Evolutionary conservation across 2,113 vertebrate genomes (phyloP).

Genomic region (Galeopterus variegatus): DNA sequence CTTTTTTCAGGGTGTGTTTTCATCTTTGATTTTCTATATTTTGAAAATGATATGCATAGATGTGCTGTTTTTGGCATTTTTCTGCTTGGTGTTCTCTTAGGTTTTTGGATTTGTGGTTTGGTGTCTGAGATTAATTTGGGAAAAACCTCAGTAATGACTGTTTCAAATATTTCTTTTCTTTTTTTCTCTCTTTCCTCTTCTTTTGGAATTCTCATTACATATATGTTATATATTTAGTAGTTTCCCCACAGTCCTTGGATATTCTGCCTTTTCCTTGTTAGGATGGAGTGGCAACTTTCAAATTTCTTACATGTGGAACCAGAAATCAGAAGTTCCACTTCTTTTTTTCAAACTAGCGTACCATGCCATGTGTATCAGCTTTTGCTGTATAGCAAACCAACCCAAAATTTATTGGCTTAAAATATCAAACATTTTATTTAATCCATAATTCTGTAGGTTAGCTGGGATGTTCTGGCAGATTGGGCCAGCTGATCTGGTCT

Average conservation of each 20-base stretch:
- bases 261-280: neutral
- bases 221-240: neutral
- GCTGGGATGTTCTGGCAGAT: neutral
- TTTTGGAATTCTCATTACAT: neutral
- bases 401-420: neutral
- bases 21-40: neutral
- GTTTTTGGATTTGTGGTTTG: neutral
- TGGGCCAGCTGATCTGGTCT: neutral
- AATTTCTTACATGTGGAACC: neutral
- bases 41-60: neutral
- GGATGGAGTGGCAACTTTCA: neutral
- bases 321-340: neutral
- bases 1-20: neutral
- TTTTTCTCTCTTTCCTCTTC: too few species aligned
- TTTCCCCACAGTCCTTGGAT: neutral
- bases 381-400: neutral
- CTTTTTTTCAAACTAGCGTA: neutral
- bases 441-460: neutral
- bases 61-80: neutral
- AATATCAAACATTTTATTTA: constrained; percentile 19
- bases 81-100: neutral
- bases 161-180: neutral
- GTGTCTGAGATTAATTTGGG: neutral
- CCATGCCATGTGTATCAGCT: neutral
- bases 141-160: neutral